Conservation (phyloP, 2,888 invertebrate species). For the Laothoe populi region DNA sequence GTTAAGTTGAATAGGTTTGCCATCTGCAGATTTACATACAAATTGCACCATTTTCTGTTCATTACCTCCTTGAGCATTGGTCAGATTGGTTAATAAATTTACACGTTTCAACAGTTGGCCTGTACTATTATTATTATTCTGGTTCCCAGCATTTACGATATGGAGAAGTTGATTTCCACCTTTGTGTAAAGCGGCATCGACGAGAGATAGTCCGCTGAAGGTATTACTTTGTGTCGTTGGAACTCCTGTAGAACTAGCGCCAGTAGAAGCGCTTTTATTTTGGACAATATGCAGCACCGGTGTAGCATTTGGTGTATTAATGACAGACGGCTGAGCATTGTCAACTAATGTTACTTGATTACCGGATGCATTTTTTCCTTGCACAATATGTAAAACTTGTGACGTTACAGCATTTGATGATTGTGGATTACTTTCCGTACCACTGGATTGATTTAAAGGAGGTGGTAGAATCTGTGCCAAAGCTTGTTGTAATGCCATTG, state of each 20-base stretch:
- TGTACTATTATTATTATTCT: slow-evolving; percentile 64
- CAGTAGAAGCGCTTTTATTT: slow-evolving; percentile 59
- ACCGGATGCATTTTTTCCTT: slow-evolving; percentile 72
- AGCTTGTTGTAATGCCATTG: slow-evolving; percentile 77
- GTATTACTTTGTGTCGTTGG: slow-evolving; percentile 59
- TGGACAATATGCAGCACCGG: slow-evolving; percentile 80
- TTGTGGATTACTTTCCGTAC: slow-evolving; percentile 58
- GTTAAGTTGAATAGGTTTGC: slow-evolving; percentile 84
- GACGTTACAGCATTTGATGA: slow-evolving; percentile 46
- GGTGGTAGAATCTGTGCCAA: slow-evolving; percentile 78
- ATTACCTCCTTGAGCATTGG: slow-evolving; percentile 76
- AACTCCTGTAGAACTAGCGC: slow-evolving; percentile 55
- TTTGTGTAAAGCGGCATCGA: slow-evolving; percentile 74
- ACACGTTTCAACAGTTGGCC: slow-evolving; percentile 78
- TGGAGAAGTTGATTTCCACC: slow-evolving; percentile 78
- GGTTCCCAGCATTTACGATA: slow-evolving; percentile 76
- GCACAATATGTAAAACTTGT: slow-evolving; percentile 79
- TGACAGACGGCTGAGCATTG: slow-evolving; percentile 70
- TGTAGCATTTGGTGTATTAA: slow-evolving; percentile 66
- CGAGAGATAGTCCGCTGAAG: slow-evolving; percentile 72
- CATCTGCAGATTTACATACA: slow-evolving; percentile 86
- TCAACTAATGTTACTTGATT: slow-evolving; percentile 75
- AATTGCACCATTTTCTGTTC: slow-evolving; percentile 86
- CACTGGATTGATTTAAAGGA: slow-evolving; percentile 66
- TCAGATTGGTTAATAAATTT: slow-evolving; percentile 76